Evolutionary conservation across 2,888 invertebrate genomes (phyloP), one percentile per base, ranked within the genome.

Genomic region (Antheraea assamensis): DNA sequence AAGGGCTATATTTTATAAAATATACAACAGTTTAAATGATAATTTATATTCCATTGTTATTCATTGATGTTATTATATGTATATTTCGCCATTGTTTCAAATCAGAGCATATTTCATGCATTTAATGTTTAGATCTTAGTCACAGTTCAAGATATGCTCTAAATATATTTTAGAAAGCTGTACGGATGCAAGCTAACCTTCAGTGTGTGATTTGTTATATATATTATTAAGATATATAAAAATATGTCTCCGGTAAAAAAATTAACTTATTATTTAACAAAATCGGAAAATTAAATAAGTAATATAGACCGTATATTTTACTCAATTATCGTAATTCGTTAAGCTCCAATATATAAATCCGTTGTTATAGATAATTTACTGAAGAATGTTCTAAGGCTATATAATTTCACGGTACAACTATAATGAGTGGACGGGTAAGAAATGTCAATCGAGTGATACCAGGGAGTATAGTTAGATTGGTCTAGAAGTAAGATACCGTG

Each of bases 61-160:
- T 94, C 94, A 94, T 94, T 94, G 94, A 93, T 93, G 93, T 94
- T 94, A 94, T 94, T 94, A 94, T 94, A 93, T 94, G 94, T 94
- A 94, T 94, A 94, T 94, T 94, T 94, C 88, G 92, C 94, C 94
- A 94, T 94, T 94, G 94, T 94, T 94, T 94, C 93, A 94, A 94
- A 94, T 94, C 94, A 94, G 94, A 94, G 93, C 94, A 94, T 94
- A 93, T 94, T 94, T 94, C 92, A 94, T 93, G 92, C 92, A 92
- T 93, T 92, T 94, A 93, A 94, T 93, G 92, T 92, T 87, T 90
- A 86, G 88, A 87, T 87, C 82, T 80, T 80, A 77, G 76, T 78
- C 81, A 86, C 88, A 91, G 79, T 75, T 71, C 71, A 76, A 78
- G 87, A 83, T 79, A 79, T 74, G 78, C 75, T 72, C 74, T 72